These are phyloP conservation scores for Alligator mississippiensis DNA, from an alignment of 2,113 vertebrate species.

Conservation along the genomic window DNA sequence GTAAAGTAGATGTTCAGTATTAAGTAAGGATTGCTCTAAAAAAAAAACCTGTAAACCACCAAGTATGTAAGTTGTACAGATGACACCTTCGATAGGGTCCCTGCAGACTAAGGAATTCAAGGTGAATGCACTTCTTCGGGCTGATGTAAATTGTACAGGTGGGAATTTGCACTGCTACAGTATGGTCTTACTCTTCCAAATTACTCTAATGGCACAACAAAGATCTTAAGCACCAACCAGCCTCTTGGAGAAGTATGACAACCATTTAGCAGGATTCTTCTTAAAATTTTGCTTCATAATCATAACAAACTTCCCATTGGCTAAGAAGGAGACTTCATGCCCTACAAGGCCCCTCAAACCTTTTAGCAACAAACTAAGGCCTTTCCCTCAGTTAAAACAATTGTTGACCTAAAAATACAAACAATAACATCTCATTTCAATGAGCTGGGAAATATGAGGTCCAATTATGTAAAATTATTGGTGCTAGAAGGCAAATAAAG, in stretches of 20 bases:
- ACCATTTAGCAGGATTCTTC: rapidly evolving
- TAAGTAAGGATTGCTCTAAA: background rate
- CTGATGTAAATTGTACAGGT: background rate
- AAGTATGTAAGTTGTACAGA: background rate
- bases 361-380: background rate
- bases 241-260: background rate
- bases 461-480: slow-evolving; percentile 36
- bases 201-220: background rate
- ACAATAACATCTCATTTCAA: slow-evolving; percentile 24
- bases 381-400: slow-evolving; percentile 13
- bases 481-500: slow-evolving; percentile 30
- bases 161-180: background rate
- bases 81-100: background rate
- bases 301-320: background rate
- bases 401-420: slow-evolving; percentile 53
- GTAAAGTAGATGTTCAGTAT: background rate
- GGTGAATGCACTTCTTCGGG: background rate
- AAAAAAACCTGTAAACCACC: background rate
- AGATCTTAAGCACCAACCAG: background rate
- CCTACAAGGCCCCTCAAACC: background rate
- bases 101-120: background rate
- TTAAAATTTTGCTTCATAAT: background rate
- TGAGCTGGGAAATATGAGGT: slow-evolving; percentile 14
- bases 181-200: background rate
- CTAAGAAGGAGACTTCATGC: background rate